Conservation (phyloP, 2,113 vertebrate genomes). For the Xenopus laevis region DNA sequence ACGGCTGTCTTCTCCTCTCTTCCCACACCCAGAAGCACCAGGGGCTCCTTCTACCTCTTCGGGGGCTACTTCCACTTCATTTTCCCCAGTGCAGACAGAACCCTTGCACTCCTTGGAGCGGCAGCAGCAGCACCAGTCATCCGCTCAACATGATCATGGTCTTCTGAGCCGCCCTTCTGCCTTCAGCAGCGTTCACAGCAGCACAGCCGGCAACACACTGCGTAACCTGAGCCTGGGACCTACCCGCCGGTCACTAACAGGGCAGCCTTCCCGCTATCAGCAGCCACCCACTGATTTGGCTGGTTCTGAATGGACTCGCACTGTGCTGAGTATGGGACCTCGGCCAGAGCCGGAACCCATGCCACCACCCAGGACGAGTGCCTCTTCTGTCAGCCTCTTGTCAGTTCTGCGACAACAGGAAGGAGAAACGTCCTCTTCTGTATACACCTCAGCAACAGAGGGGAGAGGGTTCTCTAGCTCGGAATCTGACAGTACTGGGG, state of each 20-base stretch:
- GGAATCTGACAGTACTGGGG: slow-evolving; percentile 61
- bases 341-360: slow-evolving; percentile 69
- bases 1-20: slow-evolving; percentile 73
- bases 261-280: slow-evolving; percentile 68
- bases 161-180: slow-evolving; percentile 83
- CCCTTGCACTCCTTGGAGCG: slow-evolving; percentile 74
- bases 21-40: slow-evolving; percentile 66
- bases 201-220: slow-evolving; percentile 77
- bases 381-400: slow-evolving; percentile 88
- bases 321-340: slow-evolving; percentile 78
- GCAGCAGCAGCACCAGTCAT: slow-evolving; percentile 56
- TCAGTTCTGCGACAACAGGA: slow-evolving; percentile 90
- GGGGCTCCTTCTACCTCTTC: slow-evolving; percentile 67
- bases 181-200: slow-evolving; percentile 94
- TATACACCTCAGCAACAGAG: slow-evolving; percentile 94
- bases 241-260: slow-evolving; percentile 70
- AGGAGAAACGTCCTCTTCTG: slow-evolving; percentile 82
- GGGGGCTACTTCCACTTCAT: slow-evolving; percentile 78
- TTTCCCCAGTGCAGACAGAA: slow-evolving; percentile 89
- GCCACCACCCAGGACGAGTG: slow-evolving; percentile 91
- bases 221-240: slow-evolving; percentile 79
- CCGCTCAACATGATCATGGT: slow-evolving; percentile 74
- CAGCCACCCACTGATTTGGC: slow-evolving; percentile 68
- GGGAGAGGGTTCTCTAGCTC: slow-evolving; percentile 80
- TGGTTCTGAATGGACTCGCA: slow-evolving; percentile 84